Evolutionary conservation across 2,888 invertebrate species (phyloP).

Genomic region (Leptinotarsa peninsularis): DNA sequence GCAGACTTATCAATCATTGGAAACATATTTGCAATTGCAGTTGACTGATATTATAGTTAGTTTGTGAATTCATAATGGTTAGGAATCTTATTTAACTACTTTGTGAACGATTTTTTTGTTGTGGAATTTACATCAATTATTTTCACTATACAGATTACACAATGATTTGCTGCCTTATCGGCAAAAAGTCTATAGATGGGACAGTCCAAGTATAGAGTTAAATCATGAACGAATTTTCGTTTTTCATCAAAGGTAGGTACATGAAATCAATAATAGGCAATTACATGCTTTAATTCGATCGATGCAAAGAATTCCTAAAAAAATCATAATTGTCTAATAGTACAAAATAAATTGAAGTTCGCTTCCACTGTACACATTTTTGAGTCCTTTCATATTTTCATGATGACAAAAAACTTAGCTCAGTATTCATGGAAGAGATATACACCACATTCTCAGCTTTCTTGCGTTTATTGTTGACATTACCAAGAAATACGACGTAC

Average conservation of each 20-base stretch:
- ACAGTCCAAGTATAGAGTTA: not conserved
- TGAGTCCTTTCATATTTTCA: conserved; percentile 7
- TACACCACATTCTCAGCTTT: not conserved
- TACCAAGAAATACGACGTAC: not conserved
- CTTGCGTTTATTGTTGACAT: not conserved
- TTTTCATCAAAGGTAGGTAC: conserved; percentile 30
- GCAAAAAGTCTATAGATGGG: not conserved
- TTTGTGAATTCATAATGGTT: too few species aligned
- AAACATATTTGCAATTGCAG: too few species aligned
- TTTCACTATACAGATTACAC: not conserved
- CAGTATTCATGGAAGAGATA: conserved; percentile 1
- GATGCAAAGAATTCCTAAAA: conserved; percentile 29
- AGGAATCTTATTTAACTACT: too few species aligned
- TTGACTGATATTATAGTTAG: too few species aligned
- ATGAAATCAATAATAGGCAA: conserved; percentile 38
- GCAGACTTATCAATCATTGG: too few species aligned
- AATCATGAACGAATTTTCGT: not conserved
- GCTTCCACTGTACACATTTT: not conserved
- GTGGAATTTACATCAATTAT: not conserved
- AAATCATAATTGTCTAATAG: conserved; percentile 33
- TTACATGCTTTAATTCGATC: conserved; percentile 37
- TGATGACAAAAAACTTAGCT: not conserved
- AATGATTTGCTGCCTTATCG: not conserved
- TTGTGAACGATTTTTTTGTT: too few species aligned
- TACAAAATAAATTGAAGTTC: conserved; percentile 32